A percentile compares a stretch with the other conserved stretches of the same genome.
Conservation (phyloP, 2,797 vertebrate species). For the Pelobates cultripes region DNA sequence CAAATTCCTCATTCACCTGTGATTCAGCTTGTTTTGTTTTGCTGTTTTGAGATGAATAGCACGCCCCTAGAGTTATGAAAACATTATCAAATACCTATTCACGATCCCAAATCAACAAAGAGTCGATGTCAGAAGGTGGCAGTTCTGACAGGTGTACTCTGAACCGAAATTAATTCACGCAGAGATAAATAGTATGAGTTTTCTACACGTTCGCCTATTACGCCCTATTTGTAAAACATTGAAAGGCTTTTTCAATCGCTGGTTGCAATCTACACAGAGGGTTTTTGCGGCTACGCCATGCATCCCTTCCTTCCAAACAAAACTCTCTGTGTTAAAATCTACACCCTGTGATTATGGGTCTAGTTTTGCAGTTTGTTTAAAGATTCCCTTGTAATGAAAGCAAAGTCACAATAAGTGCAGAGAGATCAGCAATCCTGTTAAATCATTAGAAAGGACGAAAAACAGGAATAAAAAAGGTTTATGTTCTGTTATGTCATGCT, state of each 20-base stretch:
- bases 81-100: conserved; percentile 50
- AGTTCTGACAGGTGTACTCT: conserved; percentile 60
- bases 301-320: too few species aligned
- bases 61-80: conserved; percentile 62
- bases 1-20: conserved; percentile 29
- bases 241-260: not conserved
- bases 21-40: conserved; percentile 61
- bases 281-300: too few species aligned
- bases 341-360: too few species aligned
- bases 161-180: not conserved
- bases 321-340: too few species aligned
- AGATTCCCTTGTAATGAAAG: too few species aligned
- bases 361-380: too few species aligned
- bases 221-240: not conserved
- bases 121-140: conserved; percentile 58
- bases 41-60: conserved; percentile 44
- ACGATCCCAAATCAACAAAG: conserved; percentile 51
- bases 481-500: too few species aligned
- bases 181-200: conserved; percentile 16
- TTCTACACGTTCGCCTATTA: not conserved
- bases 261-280: too few species aligned
- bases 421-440: too few species aligned
- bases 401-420: too few species aligned
- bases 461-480: too few species aligned
- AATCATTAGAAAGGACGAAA: too few species aligned